These are phyloP conservation scores for Goniozus legneri DNA, from an alignment of 1,140 invertebrate species.

Conservation along the genomic window DNA sequence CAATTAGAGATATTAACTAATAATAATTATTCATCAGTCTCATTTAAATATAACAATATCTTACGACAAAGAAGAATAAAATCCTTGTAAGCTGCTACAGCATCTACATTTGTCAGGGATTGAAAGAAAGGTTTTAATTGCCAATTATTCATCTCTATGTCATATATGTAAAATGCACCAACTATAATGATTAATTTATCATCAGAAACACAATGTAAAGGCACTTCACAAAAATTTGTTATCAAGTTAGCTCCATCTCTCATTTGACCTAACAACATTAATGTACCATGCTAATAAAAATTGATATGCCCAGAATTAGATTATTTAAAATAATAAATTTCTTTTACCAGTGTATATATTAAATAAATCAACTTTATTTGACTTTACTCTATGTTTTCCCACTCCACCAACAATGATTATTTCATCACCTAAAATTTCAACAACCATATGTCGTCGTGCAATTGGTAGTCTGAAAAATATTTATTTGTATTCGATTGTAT, in stretches of 20 bases:
- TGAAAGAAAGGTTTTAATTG: neutral
- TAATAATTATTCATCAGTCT: neutral
- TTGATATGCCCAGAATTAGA: too few species aligned
- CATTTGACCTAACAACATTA: too few species aligned
- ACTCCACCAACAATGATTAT: constrained; percentile 31
- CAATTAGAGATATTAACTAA: too few species aligned
- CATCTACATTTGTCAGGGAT: neutral
- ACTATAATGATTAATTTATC: neutral
- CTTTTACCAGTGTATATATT: constrained; percentile 28
- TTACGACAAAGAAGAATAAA: neutral
- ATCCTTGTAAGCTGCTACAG: neutral
- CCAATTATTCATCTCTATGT: neutral
- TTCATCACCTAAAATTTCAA: constrained; percentile 26
- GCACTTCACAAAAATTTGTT: too few species aligned
- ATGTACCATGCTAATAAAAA: too few species aligned
- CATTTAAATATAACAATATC: neutral
- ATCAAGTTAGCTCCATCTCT: too few species aligned
- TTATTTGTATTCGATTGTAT: constrained; percentile 4
- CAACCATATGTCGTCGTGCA: constrained; percentile 31
- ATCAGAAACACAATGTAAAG: constrained; percentile 19
- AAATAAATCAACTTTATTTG: constrained; percentile 21
- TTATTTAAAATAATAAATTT: too few species aligned
- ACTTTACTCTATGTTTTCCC: constrained; percentile 27
- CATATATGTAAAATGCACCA: neutral
- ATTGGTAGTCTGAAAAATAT: constrained; percentile 20